Evolutionary conservation across 1,140 invertebrate species (phyloP).

Genomic region (Heliothis subflexa): DNA sequence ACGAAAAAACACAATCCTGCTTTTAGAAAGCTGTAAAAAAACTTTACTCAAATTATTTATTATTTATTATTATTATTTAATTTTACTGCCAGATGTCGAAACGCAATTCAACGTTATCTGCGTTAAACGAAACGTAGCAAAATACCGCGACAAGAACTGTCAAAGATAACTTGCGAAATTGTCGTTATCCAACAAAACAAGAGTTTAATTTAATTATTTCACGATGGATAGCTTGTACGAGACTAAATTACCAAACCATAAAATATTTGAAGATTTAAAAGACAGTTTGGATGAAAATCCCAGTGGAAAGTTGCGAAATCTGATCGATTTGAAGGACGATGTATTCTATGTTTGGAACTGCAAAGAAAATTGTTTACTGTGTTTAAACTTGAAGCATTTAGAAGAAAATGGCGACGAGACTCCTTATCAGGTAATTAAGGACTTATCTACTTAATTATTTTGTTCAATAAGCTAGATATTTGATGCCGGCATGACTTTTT

Average conservation of each 20-base stretch:
- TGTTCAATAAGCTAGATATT: background rate
- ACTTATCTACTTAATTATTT: conserved; percentile 24
- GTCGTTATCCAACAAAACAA: conserved; percentile 58
- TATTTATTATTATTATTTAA: too few relatives aligned
- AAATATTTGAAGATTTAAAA: conserved; percentile 87
- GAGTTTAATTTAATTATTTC: conserved; percentile 47
- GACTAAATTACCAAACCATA: conserved; percentile 86
- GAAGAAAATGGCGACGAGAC: conserved; percentile 84
- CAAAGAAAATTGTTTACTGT: conserved; percentile 88
- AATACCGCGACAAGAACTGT: conserved; percentile 48
- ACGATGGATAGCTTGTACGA: conserved; percentile 87
- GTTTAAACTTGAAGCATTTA: conserved; percentile 87
- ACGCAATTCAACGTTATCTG: background rate
- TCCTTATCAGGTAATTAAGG: conserved; percentile 87
- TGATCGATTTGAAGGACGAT: conserved; percentile 88
- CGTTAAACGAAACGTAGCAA: conserved; percentile 30
- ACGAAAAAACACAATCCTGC: too few relatives aligned
- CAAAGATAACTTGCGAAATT: conserved; percentile 41
- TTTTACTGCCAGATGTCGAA: too few relatives aligned
- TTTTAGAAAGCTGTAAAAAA: too few relatives aligned
- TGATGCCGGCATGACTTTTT: conserved; percentile 26
- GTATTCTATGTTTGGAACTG: conserved; percentile 89
- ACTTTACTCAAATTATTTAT: too few relatives aligned
- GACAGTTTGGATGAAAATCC: conserved; percentile 83
- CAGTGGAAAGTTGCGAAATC: conserved; percentile 87